phyloP scores from a whole-genome alignment of 2,888 invertebrate genomes.

The Macrosoma leucophasiata region DNA sequence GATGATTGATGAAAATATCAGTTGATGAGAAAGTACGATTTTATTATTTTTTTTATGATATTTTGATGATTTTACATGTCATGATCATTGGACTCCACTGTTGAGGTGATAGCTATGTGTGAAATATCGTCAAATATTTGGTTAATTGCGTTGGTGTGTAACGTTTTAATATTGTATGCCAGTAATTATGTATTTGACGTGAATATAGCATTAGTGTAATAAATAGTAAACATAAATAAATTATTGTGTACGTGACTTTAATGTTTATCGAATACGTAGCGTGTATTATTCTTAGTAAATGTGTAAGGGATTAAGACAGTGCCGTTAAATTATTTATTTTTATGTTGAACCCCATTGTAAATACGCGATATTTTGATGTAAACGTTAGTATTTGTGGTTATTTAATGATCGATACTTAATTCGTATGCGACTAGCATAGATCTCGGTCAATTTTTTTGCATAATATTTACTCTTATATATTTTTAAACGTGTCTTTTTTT shows the following conservation, averaged over 20 bases:
- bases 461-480: slow-evolving; percentile 42
- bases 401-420: slow-evolving; percentile 54
- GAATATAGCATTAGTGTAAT: slow-evolving; percentile 42
- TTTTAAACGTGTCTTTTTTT: slow-evolving; percentile 22
- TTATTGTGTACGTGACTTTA: slow-evolving; percentile 55
- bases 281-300: slow-evolving; percentile 61
- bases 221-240: slow-evolving; percentile 40
- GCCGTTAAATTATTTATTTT: slow-evolving; percentile 74
- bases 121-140: too few relatives aligned
- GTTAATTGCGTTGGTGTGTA: too few relatives aligned
- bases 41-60: too few relatives aligned
- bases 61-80: too few relatives aligned
- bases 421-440: slow-evolving; percentile 41
- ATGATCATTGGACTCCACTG: too few relatives aligned
- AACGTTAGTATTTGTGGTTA: slow-evolving; percentile 64
- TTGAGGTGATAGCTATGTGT: too few relatives aligned
- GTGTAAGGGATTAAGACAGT: slow-evolving; percentile 63
- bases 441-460: slow-evolving; percentile 47
- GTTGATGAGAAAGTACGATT: too few relatives aligned
- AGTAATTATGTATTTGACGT: slow-evolving; percentile 56
- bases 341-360: slow-evolving; percentile 70
- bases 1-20: too few relatives aligned
- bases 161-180: slow-evolving; percentile 52
- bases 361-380: slow-evolving; percentile 66
- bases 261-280: slow-evolving; percentile 52